These are phyloP conservation scores for Hydrolagus affinis DNA, from an alignment of 2,113 vertebrate species.

Conservation along the genomic window DNA sequence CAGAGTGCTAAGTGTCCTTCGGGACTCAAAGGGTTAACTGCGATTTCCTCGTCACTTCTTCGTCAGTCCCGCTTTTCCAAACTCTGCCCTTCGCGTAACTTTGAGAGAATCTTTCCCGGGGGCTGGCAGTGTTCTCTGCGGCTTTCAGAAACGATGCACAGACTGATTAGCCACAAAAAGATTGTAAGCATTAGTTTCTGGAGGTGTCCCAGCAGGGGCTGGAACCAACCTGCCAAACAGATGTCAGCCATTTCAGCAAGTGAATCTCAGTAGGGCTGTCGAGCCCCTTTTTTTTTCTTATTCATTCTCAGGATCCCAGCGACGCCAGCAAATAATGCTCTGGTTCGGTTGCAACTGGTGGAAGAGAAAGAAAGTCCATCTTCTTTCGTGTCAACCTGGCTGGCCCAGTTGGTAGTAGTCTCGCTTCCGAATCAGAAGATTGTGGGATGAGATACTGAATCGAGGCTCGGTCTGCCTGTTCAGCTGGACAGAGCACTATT, in stretches of 20 bases:
- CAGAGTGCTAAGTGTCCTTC: too few species aligned
- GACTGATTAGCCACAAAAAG: neutral
- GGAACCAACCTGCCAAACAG: neutral
- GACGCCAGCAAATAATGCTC: too few species aligned
- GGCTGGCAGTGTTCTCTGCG: neutral
- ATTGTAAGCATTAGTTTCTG: neutral
- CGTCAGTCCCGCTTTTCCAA: neutral
- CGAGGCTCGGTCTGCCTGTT: too few species aligned
- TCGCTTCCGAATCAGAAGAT: too few species aligned
- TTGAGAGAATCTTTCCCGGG: neutral
- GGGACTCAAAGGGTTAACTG: neutral
- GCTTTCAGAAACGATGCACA: neutral
- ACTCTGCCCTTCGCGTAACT: neutral
- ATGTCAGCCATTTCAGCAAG: constrained; percentile 6
- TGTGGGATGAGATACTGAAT: too few species aligned
- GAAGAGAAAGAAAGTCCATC: too few species aligned
- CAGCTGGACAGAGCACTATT: too few species aligned
- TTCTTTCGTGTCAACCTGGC: too few species aligned
- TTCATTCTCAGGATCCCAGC: too few species aligned
- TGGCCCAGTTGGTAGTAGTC: too few species aligned
- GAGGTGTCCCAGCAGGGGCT: neutral
- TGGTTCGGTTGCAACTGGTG: too few species aligned
- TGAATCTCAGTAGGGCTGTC: neutral
- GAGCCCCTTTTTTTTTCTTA: neutral
- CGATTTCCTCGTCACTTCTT: neutral